Evolutionary conservation across 2,888 invertebrate genomes (phyloP).

Genomic region (Chymomyza amoena): DNA sequence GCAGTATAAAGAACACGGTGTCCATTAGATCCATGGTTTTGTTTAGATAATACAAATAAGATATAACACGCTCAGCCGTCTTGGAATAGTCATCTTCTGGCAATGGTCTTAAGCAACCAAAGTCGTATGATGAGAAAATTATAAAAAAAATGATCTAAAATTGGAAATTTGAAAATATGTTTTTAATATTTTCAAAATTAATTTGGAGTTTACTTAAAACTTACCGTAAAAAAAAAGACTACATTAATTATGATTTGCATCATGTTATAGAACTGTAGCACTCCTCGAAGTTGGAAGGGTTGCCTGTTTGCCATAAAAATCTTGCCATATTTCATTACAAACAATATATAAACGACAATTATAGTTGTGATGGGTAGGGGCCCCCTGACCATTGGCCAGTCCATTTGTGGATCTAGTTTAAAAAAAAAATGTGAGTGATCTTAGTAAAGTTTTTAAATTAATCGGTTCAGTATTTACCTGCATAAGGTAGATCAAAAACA

Average conservation of each 20-base stretch:
- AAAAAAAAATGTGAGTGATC: background rate
- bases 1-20: slow-evolving; percentile 85
- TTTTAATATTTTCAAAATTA: background rate
- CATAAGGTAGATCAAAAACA: background rate
- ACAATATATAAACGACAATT: slow-evolving; percentile 83
- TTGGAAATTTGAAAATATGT: background rate
- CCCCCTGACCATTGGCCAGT: slow-evolving; percentile 83
- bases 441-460: background rate
- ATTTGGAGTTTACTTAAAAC: slow-evolving; percentile 12
- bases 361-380: slow-evolving; percentile 84
- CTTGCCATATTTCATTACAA: slow-evolving; percentile 87
- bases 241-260: slow-evolving; percentile 91
- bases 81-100: background rate
- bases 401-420: slow-evolving; percentile 32
- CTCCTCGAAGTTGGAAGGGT: slow-evolving; percentile 85
- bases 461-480: background rate
- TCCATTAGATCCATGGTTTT: slow-evolving; percentile 84
- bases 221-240: slow-evolving; percentile 80
- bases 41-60: slow-evolving; percentile 82
- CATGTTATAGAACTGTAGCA: slow-evolving; percentile 89
- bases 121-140: background rate
- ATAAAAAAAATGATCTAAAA: background rate
- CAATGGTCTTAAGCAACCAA: background rate
- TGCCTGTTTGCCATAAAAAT: slow-evolving; percentile 86
- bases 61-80: background rate